phyloP scores from a whole-genome alignment of 2,113 vertebrate species.

The Albula goreensis region DNA sequence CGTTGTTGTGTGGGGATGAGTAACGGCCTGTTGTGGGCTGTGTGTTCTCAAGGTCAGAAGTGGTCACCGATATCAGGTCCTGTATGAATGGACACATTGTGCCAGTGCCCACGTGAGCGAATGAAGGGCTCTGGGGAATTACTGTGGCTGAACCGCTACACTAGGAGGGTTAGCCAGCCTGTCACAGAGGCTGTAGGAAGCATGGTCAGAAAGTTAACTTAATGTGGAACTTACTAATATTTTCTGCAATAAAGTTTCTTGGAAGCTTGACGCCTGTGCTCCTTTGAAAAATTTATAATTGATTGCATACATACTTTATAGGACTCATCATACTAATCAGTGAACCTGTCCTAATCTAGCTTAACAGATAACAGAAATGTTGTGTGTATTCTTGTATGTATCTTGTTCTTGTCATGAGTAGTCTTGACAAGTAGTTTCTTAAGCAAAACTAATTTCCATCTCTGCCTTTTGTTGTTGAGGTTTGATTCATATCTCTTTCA shows the following conservation, averaged over 20 bases:
- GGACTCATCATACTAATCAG: neutral
- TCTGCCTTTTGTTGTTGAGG: neutral
- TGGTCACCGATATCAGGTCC: conserved; percentile 7
- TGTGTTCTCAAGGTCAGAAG: conserved; percentile 22
- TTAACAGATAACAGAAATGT: neutral
- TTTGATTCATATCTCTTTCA: neutral
- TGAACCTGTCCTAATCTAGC: neutral
- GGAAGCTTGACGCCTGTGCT: neutral
- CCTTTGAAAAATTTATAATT: neutral
- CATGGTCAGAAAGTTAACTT: neutral
- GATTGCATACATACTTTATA: neutral
- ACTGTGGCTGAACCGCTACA: neutral
- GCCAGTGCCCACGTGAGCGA: conserved; percentile 24
- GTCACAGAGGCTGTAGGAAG: neutral
- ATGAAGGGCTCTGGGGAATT: neutral
- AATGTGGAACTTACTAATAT: neutral
- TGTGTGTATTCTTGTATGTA: neutral
- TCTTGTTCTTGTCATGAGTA: neutral
- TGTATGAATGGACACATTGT: conserved; percentile 35
- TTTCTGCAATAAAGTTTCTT: neutral
- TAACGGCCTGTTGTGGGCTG: conserved; percentile 1
- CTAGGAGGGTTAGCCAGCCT: conserved; percentile 24
- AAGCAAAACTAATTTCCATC: neutral
- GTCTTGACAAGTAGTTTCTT: neutral
- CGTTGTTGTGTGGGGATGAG: neutral